A percentile compares a stretch with the other conserved stretches of the same genome.
Conservation (phyloP, 2,888 invertebrate species). For the Caenorhabditis sinica region DNA sequence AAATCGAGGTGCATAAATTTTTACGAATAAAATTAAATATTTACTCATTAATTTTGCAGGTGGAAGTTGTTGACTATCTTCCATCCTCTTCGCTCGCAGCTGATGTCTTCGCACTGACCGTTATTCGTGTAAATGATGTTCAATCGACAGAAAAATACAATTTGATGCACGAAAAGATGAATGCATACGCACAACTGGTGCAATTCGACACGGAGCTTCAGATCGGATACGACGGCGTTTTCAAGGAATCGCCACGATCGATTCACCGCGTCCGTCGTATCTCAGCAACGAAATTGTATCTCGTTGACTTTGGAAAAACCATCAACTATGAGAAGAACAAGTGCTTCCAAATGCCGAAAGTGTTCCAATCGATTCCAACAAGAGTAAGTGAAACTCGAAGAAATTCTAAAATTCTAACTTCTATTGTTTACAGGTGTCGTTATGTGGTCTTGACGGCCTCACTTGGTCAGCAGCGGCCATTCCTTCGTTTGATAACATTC, state of each 20-base stretch:
- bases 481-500: constrained; percentile 58
- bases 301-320: constrained; percentile 48
- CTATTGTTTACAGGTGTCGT: constrained; percentile 17
- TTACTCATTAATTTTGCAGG: too few relatives aligned
- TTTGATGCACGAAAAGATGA: constrained; percentile 50
- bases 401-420: too few relatives aligned
- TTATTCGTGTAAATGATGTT: constrained; percentile 37
- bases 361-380: constrained; percentile 47
- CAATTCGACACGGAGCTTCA: constrained; percentile 47
- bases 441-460: constrained; percentile 55
- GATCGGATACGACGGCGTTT: constrained; percentile 57
- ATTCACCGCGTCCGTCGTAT: constrained; percentile 44
- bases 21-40: background rate
- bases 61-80: constrained; percentile 61
- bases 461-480: constrained; percentile 51
- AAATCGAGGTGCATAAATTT: constrained; percentile 16
- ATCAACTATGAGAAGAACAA: constrained; percentile 43
- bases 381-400: constrained; percentile 20
- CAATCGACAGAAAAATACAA: constrained; percentile 19
- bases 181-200: constrained; percentile 22
- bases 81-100: constrained; percentile 45
- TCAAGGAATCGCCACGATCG: background rate
- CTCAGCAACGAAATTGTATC: constrained; percentile 38
- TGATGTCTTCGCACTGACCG: constrained; percentile 46
- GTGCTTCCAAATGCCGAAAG: constrained; percentile 49